Conservation (phyloP, 2,113 vertebrate genomes). For the Xiphias gladius region DNA sequence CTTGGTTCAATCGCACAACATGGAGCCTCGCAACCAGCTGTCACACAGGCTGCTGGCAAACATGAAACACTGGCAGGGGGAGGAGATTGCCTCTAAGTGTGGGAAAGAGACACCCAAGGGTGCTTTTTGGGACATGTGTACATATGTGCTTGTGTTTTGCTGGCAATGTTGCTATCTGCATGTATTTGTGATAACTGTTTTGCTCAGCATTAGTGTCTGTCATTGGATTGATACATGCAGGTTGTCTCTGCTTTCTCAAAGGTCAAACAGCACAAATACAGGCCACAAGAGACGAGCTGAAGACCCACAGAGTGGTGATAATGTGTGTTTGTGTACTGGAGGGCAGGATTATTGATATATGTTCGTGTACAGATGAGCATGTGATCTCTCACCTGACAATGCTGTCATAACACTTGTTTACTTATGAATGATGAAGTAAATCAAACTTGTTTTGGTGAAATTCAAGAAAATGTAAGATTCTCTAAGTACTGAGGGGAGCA, state of each 20-base stretch:
- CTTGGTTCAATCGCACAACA: slow-evolving; percentile 48
- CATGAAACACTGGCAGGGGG: slow-evolving; percentile 23
- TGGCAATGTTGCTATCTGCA: slow-evolving; percentile 18
- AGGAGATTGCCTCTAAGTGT: neutral
- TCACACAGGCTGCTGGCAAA: slow-evolving; percentile 65
- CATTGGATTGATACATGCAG: slow-evolving; percentile 43
- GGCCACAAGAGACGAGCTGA: slow-evolving; percentile 13
- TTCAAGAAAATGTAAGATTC: neutral
- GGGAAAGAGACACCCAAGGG: neutral
- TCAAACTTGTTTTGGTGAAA: neutral
- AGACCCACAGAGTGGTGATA: slow-evolving; percentile 11
- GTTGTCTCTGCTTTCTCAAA: slow-evolving; percentile 26
- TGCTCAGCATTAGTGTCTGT: neutral
- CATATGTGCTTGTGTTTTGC: slow-evolving; percentile 40
- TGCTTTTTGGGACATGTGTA: slow-evolving; percentile 11
- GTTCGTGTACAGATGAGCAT: slow-evolving; percentile 31
- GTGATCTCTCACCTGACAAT: slow-evolving; percentile 19
- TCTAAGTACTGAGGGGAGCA: too few species aligned
- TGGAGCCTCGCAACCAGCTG: slow-evolving; percentile 57
- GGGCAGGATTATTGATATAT: slow-evolving; percentile 40
- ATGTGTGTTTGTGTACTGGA: slow-evolving; percentile 20
- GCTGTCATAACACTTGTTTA: slow-evolving; percentile 11
- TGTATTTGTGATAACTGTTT: neutral
- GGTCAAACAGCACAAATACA: slow-evolving; percentile 38
- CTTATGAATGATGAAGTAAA: neutral